Evolutionary conservation across 2,888 invertebrate species (phyloP).

Genomic region (Pseudoips prasinana): DNA sequence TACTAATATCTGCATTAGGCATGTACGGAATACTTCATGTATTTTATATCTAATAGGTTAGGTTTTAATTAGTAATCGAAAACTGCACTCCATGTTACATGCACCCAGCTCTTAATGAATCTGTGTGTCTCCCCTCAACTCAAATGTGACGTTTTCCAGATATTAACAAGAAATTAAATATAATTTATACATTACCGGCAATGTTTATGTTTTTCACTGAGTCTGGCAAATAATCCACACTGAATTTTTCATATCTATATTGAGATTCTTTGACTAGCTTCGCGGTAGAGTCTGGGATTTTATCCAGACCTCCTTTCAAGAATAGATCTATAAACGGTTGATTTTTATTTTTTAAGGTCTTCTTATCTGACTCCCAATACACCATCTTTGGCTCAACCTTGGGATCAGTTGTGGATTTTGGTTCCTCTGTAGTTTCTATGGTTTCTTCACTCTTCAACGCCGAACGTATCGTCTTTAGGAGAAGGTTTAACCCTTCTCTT

Average conservation of each 20-base stretch:
- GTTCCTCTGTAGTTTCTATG: slow-evolving; percentile 42
- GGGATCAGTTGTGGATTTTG: slow-evolving; percentile 31
- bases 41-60: too few relatives aligned
- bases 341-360: slow-evolving; percentile 53
- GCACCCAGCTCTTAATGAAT: slow-evolving; percentile 66
- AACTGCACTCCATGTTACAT: too few relatives aligned
- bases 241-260: slow-evolving; percentile 65
- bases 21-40: too few relatives aligned
- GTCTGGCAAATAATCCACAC: slow-evolving; percentile 57
- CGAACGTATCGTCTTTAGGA: slow-evolving; percentile 59
- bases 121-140: slow-evolving; percentile 72
- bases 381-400: slow-evolving; percentile 66
- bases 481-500: slow-evolving; percentile 73
- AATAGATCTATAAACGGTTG: slow-evolving; percentile 67
- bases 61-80: too few relatives aligned
- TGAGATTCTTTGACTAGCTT: slow-evolving; percentile 69
- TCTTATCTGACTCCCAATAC: slow-evolving; percentile 74
- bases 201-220: slow-evolving; percentile 52
- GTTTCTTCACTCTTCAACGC: slow-evolving; percentile 48
- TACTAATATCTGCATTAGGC: too few relatives aligned
- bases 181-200: slow-evolving; percentile 68
- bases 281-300: slow-evolving; percentile 68
- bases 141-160: slow-evolving; percentile 26
- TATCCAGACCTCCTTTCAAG: slow-evolving; percentile 57
- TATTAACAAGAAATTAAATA: slow-evolving; percentile 36